Percentiles rank a stretch among this genome's conserved stretches.
phyloP scores from a whole-genome alignment of 1,140 invertebrate species.

The Stegodyphus mimosarum region DNA sequence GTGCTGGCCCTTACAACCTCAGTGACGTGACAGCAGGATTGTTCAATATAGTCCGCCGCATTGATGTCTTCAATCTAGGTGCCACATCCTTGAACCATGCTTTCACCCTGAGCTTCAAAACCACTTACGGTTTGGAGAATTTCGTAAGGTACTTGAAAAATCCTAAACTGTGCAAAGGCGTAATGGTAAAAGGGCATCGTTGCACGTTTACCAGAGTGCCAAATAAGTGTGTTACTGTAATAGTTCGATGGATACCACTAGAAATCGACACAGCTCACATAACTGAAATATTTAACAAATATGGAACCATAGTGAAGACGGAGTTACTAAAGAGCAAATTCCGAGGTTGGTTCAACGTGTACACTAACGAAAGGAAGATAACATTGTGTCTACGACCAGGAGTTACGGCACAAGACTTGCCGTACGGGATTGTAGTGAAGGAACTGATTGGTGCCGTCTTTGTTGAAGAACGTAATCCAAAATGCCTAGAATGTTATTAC shows the following conservation, averaged over 20 bases:
- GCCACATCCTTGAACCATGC: conserved; percentile 36
- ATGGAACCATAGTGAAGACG: conserved; percentile 37
- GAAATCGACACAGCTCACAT: conserved; percentile 27
- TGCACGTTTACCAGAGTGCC: conserved; percentile 5
- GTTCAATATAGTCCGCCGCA: conserved; percentile 4
- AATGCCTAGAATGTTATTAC: conserved; percentile 38
- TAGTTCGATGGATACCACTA: conserved; percentile 26
- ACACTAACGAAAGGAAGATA: conserved; percentile 40
- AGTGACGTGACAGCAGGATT: conserved; percentile 21
- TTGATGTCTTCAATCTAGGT: conserved; percentile 34
- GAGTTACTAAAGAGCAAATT: conserved; percentile 15
- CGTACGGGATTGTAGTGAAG: conserved; percentile 20
- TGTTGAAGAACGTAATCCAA: conserved; percentile 42
- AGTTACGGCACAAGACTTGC: conserved; percentile 13
- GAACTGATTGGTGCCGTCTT: conserved; percentile 8
- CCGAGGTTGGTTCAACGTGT: conserved; percentile 45
- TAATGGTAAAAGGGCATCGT: conserved; percentile 8
- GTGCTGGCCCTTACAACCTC: conserved; percentile 23
- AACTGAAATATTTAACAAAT: not conserved
- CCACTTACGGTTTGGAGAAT: not conserved
- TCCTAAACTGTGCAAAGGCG: not conserved
- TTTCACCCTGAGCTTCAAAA: conserved; percentile 27
- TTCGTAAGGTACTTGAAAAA: conserved; percentile 16
- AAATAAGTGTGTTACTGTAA: not conserved
- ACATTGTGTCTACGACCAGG: not conserved